phyloP scores from a whole-genome alignment of 2,888 invertebrate genomes.

The Ochropacha duplaris region DNA sequence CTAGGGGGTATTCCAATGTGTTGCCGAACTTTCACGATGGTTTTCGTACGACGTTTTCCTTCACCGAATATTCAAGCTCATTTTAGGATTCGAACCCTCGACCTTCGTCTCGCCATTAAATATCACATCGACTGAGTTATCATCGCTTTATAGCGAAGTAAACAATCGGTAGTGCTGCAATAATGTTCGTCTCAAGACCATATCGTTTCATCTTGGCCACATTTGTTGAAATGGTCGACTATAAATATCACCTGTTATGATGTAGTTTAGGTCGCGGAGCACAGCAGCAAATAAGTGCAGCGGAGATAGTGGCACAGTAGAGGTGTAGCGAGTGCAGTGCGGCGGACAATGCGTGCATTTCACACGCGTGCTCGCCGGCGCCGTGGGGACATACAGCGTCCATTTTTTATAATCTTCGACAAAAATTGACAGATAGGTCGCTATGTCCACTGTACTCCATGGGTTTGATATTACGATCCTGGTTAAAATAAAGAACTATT shows the following conservation, averaged over 20 bases:
- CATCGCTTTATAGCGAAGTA: too few species aligned
- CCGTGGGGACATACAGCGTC: constrained; percentile 63
- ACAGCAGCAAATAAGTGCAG: constrained; percentile 71
- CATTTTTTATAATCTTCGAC: constrained; percentile 38
- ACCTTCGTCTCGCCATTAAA: too few species aligned
- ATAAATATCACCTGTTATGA: not conserved
- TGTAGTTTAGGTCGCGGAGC: constrained; percentile 40
- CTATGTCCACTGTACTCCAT: not conserved
- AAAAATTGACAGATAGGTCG: not conserved
- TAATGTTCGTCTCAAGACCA: too few species aligned
- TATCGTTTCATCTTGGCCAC: too few species aligned
- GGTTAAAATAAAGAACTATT: not conserved
- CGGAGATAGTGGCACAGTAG: constrained; percentile 70
- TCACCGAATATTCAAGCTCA: too few species aligned
- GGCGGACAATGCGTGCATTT: constrained; percentile 58
- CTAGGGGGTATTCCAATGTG: too few species aligned
- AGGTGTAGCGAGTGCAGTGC: constrained; percentile 71
- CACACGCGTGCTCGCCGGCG: constrained; percentile 55
- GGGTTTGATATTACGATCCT: not conserved
- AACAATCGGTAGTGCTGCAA: too few species aligned
- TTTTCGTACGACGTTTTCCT: too few species aligned
- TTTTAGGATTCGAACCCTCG: too few species aligned
- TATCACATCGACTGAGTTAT: too few species aligned
- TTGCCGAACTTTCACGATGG: too few species aligned
- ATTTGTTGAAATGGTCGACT: not conserved